phyloP scores from a whole-genome alignment of 2,797 vertebrate species.

The Notolepis coatsorum region DNA sequence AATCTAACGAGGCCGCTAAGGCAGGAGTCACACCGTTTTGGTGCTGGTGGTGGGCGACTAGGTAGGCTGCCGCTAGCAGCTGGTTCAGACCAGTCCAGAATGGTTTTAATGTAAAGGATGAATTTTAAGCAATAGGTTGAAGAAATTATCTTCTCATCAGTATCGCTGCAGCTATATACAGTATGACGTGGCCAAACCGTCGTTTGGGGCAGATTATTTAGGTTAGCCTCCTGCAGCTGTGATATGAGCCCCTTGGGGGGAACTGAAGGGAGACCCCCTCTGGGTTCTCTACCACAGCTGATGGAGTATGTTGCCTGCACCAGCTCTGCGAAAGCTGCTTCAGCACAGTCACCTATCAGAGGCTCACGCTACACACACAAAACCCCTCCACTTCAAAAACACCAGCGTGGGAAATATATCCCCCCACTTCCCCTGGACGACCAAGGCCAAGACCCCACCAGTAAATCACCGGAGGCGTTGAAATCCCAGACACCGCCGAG shows the following conservation, averaged over 20 bases:
- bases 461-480: conserved; percentile 74
- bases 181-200: too few relatives aligned
- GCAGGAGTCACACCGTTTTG: neutral
- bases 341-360: conserved; percentile 32
- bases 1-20: neutral
- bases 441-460: conserved; percentile 66
- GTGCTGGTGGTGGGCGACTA: too few relatives aligned
- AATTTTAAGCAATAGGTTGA: conserved; percentile 1
- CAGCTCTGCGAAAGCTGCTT: conserved; percentile 47
- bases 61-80: neutral
- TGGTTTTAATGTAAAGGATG: neutral
- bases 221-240: too few relatives aligned
- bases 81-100: neutral
- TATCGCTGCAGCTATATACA: neutral
- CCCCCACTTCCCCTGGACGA: conserved; percentile 58
- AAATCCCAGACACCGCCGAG: conserved; percentile 70
- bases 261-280: neutral
- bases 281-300: conserved; percentile 8
- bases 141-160: conserved; percentile 6
- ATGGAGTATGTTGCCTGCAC: conserved; percentile 35
- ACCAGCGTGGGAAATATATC: conserved; percentile 68
- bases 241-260: neutral
- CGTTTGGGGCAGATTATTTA: too few relatives aligned
- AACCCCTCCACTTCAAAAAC: conserved; percentile 53
- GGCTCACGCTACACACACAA: conserved; percentile 3